A percentile compares a stretch with the other conserved stretches of the same genome.
These are phyloP conservation scores for Conus betulinus DNA, from an alignment of 1,140 invertebrate genomes.

Conservation along the genomic window DNA sequence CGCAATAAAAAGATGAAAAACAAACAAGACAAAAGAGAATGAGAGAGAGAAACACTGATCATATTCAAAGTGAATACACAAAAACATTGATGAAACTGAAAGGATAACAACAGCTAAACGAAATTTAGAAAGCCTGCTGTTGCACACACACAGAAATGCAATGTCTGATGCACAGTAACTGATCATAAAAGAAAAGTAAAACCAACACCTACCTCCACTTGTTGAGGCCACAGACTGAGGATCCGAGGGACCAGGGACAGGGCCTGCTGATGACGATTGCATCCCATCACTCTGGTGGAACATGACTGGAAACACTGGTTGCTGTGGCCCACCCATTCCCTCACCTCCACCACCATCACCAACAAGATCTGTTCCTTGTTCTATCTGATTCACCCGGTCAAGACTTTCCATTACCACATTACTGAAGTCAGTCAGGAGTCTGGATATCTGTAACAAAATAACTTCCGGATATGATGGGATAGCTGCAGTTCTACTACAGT, in stretches of 20 bases:
- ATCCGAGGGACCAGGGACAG: constrained; percentile 1
- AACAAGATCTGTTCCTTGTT: constrained; percentile 1
- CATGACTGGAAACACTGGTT: constrained; percentile 30
- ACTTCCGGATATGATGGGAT: too few relatives aligned
- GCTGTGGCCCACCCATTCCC: not conserved
- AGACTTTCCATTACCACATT: constrained; percentile 34
- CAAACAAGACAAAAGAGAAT: too few relatives aligned
- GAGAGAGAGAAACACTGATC: too few relatives aligned
- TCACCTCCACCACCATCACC: not conserved
- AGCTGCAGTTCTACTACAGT: too few relatives aligned
- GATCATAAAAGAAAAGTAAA: not conserved
- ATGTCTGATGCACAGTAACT: constrained; percentile 21
- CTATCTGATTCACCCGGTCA: constrained; percentile 28
- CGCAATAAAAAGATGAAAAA: not conserved
- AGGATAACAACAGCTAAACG: too few relatives aligned
- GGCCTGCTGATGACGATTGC: not conserved
- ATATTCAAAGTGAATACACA: too few relatives aligned
- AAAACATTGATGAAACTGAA: too few relatives aligned
- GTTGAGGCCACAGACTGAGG: not conserved
- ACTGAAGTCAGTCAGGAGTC: constrained; percentile 31
- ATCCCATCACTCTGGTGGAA: constrained; percentile 16
- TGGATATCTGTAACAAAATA: constrained; percentile 15
- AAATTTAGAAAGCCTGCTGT: not conserved
- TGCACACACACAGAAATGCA: too few relatives aligned
- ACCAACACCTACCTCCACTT: constrained; percentile 21